A percentile compares a stretch with the other conserved stretches of the same genome.
phyloP scores from a whole-genome alignment of 1,140 invertebrate genomes.

The Cepaea nemoralis region DNA sequence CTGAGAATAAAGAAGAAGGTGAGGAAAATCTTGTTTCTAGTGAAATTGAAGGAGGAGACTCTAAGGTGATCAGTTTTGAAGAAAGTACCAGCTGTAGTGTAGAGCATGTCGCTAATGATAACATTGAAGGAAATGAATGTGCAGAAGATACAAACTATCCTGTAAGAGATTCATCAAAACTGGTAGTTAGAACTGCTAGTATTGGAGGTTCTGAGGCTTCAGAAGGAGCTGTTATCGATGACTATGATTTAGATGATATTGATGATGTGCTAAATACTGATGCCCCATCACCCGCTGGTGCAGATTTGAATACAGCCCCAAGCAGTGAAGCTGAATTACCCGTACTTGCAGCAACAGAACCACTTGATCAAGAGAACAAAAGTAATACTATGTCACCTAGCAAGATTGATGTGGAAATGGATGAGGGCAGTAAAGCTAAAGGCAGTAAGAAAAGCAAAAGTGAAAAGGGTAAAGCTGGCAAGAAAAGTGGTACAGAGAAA shows the following conservation, averaged over 20 bases:
- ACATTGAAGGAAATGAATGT: neutral
- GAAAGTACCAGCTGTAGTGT: neutral
- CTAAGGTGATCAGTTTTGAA: neutral
- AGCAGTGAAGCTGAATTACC: neutral
- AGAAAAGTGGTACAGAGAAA: slow-evolving; percentile 15
- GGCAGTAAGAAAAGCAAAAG: slow-evolving; percentile 10
- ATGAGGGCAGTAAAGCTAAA: neutral
- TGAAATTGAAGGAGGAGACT: slow-evolving; percentile 24
- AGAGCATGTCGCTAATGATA: neutral
- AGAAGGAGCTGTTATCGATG: slow-evolving; percentile 36
- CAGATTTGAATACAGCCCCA: neutral
- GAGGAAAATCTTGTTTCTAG: slow-evolving; percentile 13
- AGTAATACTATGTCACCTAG: neutral
- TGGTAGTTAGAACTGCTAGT: neutral
- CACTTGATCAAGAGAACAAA: neutral
- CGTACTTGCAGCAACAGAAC: neutral
- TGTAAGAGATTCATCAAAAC: neutral
- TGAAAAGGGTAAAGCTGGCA: slow-evolving; percentile 28
- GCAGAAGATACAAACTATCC: neutral
- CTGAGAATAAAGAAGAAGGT: slow-evolving; percentile 1
- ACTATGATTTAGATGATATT: slow-evolving; percentile 52
- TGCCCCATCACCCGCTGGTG: neutral
- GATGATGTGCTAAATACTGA: slow-evolving; percentile 43
- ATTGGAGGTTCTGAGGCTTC: slow-evolving; percentile 37
- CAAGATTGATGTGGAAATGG: neutral